Evolutionary conservation across 2,797 vertebrate genomes (phyloP), one percentile per base, ranked within the genome.

Genomic region (Anguilla megastoma): DNA sequence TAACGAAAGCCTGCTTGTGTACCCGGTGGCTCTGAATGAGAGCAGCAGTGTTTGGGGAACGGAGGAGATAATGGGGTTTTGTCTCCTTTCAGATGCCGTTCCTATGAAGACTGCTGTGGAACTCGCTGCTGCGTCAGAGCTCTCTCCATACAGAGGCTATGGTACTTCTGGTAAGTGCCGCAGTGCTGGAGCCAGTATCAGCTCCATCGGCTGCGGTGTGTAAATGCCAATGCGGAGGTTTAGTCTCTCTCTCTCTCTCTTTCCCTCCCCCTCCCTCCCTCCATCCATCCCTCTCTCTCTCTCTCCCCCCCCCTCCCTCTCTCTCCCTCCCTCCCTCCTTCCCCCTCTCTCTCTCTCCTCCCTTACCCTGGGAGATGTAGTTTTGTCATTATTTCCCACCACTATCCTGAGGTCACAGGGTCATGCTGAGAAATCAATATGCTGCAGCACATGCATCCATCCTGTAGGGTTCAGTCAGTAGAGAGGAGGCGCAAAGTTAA

Each of bases 71-170:
- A 84, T 69, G 16, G 58, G 6, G n/a, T 45, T 85, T 18, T 79
- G 30, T 88, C 10, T 69, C 48, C 45, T 91, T 63, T 0, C 94
- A 99, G 98, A 97, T 99, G 98, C 89, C 98, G 97, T 84, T 98
- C 98, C n/a, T 99, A 98, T 86, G 98, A 99, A 93, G 98, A 99
- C 91, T 99, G 98, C 94, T 99, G 98, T 92, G 98, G 98, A 66
- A 98, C 98, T 41, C 96, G 98, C 92, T 99, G 98, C 95, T 99
- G 98, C 2, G 97, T 99, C 80, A 95, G 98, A 89, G 98, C 98
- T 1, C 96, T 99, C n/a, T 99, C 98, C 91, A 97, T 99, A 91
- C 98, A 99, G 95, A 95, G 97, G 91, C 97, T 99, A 63, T 99
- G 98, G 98, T 99, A 99, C 92, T 98, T 99, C 93, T 99, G 98